A percentile compares a stretch with the other conserved stretches of the same genome.
Evolutionary conservation across 2,797 vertebrate genomes (phyloP).

Genomic region (Syngnathus acus): DNA sequence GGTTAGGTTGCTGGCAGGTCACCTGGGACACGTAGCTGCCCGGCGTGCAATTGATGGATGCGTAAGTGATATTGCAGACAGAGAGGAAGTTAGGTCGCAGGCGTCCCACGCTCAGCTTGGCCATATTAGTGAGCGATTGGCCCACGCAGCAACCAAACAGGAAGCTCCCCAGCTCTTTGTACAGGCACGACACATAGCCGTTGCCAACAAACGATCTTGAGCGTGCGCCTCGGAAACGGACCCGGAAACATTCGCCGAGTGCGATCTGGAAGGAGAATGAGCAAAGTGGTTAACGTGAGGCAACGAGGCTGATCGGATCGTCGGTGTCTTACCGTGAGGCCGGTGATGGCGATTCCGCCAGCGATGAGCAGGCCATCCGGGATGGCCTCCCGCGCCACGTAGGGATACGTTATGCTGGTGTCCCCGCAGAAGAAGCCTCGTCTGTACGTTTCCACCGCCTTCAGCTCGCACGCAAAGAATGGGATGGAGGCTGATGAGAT

Average conservation of each 20-base stretch:
- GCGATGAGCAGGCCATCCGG: slow-evolving; percentile 65
- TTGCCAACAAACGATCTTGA: slow-evolving; percentile 61
- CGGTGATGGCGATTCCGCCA: slow-evolving; percentile 70
- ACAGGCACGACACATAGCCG: slow-evolving; percentile 65
- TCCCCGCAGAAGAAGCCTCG: slow-evolving; percentile 78
- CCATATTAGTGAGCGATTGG: slow-evolving; percentile 74
- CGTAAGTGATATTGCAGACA: slow-evolving; percentile 67
- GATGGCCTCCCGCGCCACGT: slow-evolving; percentile 54
- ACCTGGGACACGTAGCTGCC: slow-evolving; percentile 57
- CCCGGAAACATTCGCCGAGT: slow-evolving; percentile 67
- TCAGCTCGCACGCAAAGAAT: slow-evolving; percentile 73
- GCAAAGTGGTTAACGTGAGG: neutral
- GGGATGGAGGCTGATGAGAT: slow-evolving; percentile 71
- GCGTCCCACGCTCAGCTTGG: slow-evolving; percentile 74
- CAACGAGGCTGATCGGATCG: neutral
- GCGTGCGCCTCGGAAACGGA: slow-evolving; percentile 51
- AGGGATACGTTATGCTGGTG: slow-evolving; percentile 70
- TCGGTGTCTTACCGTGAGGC: slow-evolving; percentile 56
- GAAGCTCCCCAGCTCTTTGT: slow-evolving; percentile 76
- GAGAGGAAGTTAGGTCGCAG: slow-evolving; percentile 74
- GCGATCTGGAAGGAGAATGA: slow-evolving; percentile 59
- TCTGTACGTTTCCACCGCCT: slow-evolving; percentile 61
- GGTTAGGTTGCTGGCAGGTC: slow-evolving; percentile 36
- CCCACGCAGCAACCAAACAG: slow-evolving; percentile 70
- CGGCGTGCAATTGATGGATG: slow-evolving; percentile 54